These are phyloP conservation scores for Chamaea fasciata DNA, from an alignment of 2,113 vertebrate species.

Conservation along the genomic window DNA sequence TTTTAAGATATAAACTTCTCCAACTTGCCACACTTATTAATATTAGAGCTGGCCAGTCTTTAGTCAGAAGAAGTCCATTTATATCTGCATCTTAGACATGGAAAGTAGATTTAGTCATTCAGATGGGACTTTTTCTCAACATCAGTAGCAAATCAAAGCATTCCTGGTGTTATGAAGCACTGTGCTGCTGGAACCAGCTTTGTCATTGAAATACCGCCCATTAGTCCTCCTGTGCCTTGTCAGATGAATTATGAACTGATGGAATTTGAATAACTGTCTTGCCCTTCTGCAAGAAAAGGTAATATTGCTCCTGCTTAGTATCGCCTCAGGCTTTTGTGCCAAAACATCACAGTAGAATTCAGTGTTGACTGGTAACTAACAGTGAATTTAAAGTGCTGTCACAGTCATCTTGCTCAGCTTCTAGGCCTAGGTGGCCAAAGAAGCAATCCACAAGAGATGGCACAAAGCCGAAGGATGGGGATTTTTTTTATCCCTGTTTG, in stretches of 20 bases:
- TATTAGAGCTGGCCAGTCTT: not conserved
- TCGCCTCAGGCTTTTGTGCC: not conserved
- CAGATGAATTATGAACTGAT: not conserved
- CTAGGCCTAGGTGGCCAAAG: not conserved
- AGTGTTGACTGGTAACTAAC: not conserved
- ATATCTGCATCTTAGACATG: not conserved
- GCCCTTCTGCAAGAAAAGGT: not conserved
- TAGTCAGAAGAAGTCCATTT: not conserved
- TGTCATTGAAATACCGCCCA: not conserved
- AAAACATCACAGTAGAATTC: not conserved
- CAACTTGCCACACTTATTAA: not conserved
- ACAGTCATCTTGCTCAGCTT: not conserved
- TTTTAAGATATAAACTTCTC: not conserved
- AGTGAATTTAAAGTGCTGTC: not conserved
- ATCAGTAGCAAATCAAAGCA: not conserved
- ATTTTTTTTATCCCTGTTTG: not conserved
- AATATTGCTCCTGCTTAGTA: not conserved
- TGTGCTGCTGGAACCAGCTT: not conserved
- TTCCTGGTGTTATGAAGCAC: not conserved
- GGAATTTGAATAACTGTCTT: conserved; percentile 19
- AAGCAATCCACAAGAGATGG: not conserved
- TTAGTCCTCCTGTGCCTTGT: not conserved
- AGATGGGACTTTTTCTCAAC: not conserved
- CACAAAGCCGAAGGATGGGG: not conserved
- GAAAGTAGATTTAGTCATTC: not conserved